These are phyloP conservation scores for Psilopogon haemacephalus DNA, from an alignment of 2,113 vertebrate species.

Conservation along the genomic window DNA sequence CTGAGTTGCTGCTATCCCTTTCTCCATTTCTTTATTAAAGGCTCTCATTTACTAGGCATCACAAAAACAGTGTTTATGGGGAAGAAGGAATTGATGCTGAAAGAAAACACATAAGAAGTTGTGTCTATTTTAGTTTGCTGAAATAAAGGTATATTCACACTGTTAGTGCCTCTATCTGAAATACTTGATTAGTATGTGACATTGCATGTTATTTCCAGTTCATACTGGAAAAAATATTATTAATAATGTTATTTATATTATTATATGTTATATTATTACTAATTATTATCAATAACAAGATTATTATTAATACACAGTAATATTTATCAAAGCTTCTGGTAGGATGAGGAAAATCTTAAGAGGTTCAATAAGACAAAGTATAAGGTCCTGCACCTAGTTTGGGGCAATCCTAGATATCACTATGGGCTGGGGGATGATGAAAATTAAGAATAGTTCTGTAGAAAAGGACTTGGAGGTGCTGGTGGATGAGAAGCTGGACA, in stretches of 20 bases:
- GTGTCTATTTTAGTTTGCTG: neutral
- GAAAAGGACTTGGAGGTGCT: no score
- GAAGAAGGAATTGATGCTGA: neutral
- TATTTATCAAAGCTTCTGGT: neutral
- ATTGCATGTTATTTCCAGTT: neutral
- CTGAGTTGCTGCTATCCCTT: neutral
- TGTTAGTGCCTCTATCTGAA: neutral
- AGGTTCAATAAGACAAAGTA: no score
- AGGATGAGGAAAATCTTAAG: no score
- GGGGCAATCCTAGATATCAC: no score
- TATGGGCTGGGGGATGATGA: no score
- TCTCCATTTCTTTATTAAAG: neutral
- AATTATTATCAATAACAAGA: no score
- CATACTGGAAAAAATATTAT: no score
- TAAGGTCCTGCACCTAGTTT: no score
- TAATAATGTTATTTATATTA: no score
- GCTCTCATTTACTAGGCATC: neutral
- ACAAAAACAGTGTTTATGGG: neutral
- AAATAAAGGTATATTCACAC: neutral
- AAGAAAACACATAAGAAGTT: neutral
- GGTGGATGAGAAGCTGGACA: no score
- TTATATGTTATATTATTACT: no score
- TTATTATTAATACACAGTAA: neutral
- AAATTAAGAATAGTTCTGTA: no score
- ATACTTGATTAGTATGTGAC: neutral